These are phyloP conservation scores for Drosophila asahinai DNA, from an alignment of 1,140 invertebrate genomes.

Conservation along the genomic window DNA sequence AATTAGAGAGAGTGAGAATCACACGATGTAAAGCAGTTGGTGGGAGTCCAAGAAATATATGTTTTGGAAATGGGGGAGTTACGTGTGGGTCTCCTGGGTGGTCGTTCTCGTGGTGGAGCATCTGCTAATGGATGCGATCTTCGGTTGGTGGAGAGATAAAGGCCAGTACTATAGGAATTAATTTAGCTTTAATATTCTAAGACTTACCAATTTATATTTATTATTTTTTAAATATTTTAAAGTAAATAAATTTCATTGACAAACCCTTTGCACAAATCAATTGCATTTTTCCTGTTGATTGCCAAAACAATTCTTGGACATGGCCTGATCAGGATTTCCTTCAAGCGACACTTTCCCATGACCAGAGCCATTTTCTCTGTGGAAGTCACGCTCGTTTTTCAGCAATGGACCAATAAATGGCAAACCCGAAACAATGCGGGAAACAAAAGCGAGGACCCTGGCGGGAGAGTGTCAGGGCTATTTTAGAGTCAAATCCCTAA, in stretches of 20 bases:
- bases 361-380: constrained; percentile 63
- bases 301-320: constrained; percentile 38
- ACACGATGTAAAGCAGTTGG: constrained; percentile 21
- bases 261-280: neutral
- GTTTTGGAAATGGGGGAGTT: neutral
- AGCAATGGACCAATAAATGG: constrained; percentile 72
- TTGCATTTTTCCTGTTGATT: neutral
- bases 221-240: neutral
- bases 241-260: neutral
- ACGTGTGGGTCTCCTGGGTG: constrained; percentile 29
- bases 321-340: constrained; percentile 27
- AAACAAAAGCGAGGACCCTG: constrained; percentile 41
- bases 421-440: constrained; percentile 47
- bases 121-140: constrained; percentile 21
- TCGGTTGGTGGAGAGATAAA: neutral
- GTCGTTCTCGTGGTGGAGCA: neutral
- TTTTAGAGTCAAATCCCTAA: constrained; percentile 32
- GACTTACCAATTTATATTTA: no score
- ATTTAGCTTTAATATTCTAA: no score
- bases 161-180: neutral
- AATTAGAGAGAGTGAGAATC: constrained; percentile 60
- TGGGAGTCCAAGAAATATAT: constrained; percentile 21
- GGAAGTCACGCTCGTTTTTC: constrained; percentile 66
- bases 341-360: constrained; percentile 69
- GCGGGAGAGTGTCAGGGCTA: constrained; percentile 36